Percentiles rank a stretch among this genome's conserved stretches.
Conservation (phyloP, 2,888 invertebrate genomes). For the Drosophila pegasa region DNA sequence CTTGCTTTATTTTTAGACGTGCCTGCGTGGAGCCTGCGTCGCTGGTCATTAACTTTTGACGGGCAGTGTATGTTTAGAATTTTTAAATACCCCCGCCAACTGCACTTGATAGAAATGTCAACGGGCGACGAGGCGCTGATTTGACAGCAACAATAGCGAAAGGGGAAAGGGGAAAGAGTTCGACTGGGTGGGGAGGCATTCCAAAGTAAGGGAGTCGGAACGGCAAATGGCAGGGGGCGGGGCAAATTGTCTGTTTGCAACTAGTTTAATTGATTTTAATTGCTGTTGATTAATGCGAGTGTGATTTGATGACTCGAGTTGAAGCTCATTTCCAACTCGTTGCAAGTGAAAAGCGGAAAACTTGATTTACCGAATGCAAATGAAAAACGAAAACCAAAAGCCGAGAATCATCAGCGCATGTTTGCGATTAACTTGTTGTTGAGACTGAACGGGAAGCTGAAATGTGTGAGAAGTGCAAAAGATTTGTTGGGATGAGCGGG, state of each 20-base stretch:
- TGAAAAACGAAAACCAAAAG: not conserved
- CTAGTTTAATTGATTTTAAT: conserved; percentile 76
- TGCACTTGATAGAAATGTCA: conserved; percentile 82
- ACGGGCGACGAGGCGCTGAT: conserved; percentile 62
- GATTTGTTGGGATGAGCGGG: not conserved
- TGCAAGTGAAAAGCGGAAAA: conserved; percentile 42
- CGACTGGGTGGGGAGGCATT: not conserved
- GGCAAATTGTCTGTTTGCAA: conserved; percentile 58
- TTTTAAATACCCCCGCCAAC: conserved; percentile 57
- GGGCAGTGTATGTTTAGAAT: conserved; percentile 61
- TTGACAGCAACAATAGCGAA: conserved; percentile 52
- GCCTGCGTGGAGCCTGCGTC: conserved; percentile 15
- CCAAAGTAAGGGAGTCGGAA: not conserved
- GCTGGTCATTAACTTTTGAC: conserved; percentile 73
- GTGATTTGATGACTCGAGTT: conserved; percentile 42
- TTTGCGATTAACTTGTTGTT: conserved; percentile 4
- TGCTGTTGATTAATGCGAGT: conserved; percentile 67
- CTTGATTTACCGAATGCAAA: conserved; percentile 30
- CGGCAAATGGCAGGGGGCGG: conserved; percentile 11
- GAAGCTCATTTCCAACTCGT: conserved; percentile 24
- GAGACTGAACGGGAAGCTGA: not conserved
- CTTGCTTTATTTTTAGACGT: conserved; percentile 55
- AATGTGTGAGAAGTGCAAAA: not conserved
- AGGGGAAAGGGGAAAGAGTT: not conserved
- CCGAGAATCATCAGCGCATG: not conserved